Evolutionary conservation across 1,140 invertebrate species (phyloP), one percentile per base, ranked within the genome.

Genomic region (Drosophila obscura): DNA sequence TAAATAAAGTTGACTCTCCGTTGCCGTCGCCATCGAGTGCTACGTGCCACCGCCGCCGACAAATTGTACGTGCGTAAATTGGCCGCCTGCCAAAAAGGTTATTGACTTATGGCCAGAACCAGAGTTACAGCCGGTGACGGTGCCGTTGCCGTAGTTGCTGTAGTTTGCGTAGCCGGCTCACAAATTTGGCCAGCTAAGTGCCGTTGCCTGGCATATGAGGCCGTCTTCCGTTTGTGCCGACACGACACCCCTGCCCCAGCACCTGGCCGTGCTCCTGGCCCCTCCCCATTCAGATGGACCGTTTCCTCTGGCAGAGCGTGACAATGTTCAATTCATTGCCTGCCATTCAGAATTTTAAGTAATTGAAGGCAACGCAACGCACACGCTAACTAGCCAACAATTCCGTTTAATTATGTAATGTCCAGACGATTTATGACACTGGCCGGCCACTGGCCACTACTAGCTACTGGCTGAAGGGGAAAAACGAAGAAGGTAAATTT

Each of bases 341-440:
- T 61, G 60, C 82, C 85, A 77, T 87, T 87, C 74, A 87, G 82
- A 87, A 87, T 87, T 87, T 87, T 87, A 87, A 87, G 82, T 87
- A 87, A 87, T 87, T 87, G 81, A 85, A 87, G 82, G 56, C 74
- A 49, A 35, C 55, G 22, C 44, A 46, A 65, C 57, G 58, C 61
- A 69, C 81, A 87, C 74, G 78, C 81, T 69, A 84, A 81, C 81
- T 77, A 61, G 43, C 69, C 57, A 62, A 63, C 76, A 82, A 80
- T 58, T 61, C 66, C 56, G 73, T 78, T 87, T 81, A 85, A 85
- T 85, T 87, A 85, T 85, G 81, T 87, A 87, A 85, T 85, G 77
- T 31, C 50, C 68, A 45, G 68, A 77, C 74, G 69, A 84, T 80
- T 80, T 84, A 84, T 73, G 81, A 60, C 77, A 49, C 61, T 53